phyloP scores from a whole-genome alignment of 1,140 invertebrate species.

The Hydropsyche tenuis region DNA sequence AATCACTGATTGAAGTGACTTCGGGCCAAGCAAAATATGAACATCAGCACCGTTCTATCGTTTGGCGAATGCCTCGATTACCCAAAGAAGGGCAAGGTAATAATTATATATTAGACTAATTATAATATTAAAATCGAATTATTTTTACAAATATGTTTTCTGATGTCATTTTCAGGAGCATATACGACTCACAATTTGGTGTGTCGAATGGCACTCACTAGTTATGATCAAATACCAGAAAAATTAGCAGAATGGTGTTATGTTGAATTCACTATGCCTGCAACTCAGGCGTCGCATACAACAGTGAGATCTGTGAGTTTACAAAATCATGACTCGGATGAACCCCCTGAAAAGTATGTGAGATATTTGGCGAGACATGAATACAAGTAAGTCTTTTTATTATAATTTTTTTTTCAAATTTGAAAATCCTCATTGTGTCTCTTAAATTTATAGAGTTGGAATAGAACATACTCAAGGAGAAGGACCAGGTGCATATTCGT shows the following conservation, averaged over 20 bases:
- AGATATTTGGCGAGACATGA: constrained; percentile 96
- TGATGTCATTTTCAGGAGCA: constrained; percentile 72
- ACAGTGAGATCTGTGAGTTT: constrained; percentile 95
- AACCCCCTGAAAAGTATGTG: constrained; percentile 98
- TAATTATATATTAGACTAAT: constrained; percentile 24
- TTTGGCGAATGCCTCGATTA: constrained; percentile 96
- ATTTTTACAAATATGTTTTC: not conserved
- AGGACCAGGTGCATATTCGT: constrained; percentile 75
- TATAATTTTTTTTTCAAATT: too few species aligned
- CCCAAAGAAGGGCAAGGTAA: constrained; percentile 97
- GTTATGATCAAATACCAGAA: constrained; percentile 96
- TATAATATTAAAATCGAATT: too few species aligned
- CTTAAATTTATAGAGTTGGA: constrained; percentile 70
- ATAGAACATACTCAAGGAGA: constrained; percentile 84
- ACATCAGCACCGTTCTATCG: constrained; percentile 95
- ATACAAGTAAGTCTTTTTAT: constrained; percentile 74
- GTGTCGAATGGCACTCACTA: constrained; percentile 91
- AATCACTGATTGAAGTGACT: constrained; percentile 95
- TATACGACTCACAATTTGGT: constrained; percentile 96
- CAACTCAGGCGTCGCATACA: constrained; percentile 95
- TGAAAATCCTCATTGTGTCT: too few species aligned
- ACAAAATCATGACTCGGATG: constrained; percentile 84
- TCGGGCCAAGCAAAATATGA: constrained; percentile 99
- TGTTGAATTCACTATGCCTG: constrained; percentile 99
- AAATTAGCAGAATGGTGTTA: constrained; percentile 85